Conservation (phyloP, 2,797 vertebrate species). For the Oophaga sylvatica region DNA sequence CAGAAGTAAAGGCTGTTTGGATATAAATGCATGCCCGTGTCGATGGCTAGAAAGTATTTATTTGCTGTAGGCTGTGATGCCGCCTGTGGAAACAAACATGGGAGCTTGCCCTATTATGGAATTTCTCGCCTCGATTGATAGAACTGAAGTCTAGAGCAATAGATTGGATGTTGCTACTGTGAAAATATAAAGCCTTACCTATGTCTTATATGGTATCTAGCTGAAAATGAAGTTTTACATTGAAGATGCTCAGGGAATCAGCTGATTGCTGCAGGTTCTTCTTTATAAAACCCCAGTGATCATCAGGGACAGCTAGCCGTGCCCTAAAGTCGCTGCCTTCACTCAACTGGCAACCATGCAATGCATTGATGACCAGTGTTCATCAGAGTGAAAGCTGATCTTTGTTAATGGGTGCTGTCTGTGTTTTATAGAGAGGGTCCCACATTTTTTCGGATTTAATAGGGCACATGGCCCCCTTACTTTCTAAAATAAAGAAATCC, state of each 20-base stretch:
- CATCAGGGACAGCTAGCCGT: too few species aligned
- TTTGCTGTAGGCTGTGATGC: slow-evolving; percentile 32
- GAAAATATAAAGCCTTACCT: neutral
- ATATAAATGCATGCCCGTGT: neutral
- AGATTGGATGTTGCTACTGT: neutral
- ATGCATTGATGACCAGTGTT: too few species aligned
- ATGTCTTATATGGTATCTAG: neutral
- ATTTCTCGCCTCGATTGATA: neutral
- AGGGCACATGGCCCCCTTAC: too few species aligned
- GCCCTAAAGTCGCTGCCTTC: too few species aligned
- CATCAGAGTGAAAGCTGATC: too few species aligned
- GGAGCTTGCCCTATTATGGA: slow-evolving; percentile 17
- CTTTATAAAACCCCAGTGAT: too few species aligned
- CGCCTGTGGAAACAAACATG: slow-evolving; percentile 24
- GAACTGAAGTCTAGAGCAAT: neutral
- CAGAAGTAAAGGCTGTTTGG: neutral
- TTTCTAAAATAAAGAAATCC: too few species aligned
- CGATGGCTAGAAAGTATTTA: neutral
- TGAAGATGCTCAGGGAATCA: too few species aligned
- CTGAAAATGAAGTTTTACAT: neutral
- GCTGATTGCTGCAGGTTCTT: too few species aligned
- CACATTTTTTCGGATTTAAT: neutral
- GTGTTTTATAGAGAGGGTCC: neutral
- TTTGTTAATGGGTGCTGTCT: too few species aligned
- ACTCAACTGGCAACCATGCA: too few species aligned